A percentile compares a stretch with the other conserved stretches of the same genome.
Evolutionary conservation across 2,113 vertebrate genomes (phyloP).

Genomic region (Oncorhynchus gorbuscha): DNA sequence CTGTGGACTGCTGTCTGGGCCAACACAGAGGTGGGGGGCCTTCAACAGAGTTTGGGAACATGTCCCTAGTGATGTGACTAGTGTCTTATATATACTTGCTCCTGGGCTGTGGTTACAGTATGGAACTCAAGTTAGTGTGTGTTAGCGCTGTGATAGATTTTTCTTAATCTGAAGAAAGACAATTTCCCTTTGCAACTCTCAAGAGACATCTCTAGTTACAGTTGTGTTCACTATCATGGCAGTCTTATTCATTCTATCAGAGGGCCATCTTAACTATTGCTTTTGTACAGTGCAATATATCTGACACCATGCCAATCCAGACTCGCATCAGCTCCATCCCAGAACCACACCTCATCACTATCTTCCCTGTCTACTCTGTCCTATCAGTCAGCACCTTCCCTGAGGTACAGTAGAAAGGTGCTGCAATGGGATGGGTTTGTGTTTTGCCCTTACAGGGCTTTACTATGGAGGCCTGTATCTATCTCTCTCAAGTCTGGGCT

Average conservation of each 20-base stretch:
- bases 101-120: neutral
- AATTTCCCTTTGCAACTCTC: too few relatives aligned
- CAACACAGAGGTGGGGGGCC: neutral
- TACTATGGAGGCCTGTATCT: neutral
- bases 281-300: neutral
- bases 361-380: neutral
- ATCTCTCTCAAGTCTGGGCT: constrained; percentile 25
- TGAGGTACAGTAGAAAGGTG: constrained; percentile 23
- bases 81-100: neutral
- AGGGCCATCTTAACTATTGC: neutral
- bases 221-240: neutral
- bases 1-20: constrained; percentile 13
- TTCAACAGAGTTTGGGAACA: neutral
- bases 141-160: neutral
- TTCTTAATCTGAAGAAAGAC: too few relatives aligned
- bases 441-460: constrained; percentile 26
- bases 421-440: constrained; percentile 2
- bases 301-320: neutral
- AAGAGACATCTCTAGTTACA: too few relatives aligned
- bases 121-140: neutral
- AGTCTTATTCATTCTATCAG: neutral
- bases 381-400: neutral
- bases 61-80: neutral
- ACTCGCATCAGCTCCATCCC: neutral
- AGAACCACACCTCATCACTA: neutral